Evolutionary conservation across 2,888 invertebrate genomes (phyloP).

Genomic region (Gymnocheta viridis): DNA sequence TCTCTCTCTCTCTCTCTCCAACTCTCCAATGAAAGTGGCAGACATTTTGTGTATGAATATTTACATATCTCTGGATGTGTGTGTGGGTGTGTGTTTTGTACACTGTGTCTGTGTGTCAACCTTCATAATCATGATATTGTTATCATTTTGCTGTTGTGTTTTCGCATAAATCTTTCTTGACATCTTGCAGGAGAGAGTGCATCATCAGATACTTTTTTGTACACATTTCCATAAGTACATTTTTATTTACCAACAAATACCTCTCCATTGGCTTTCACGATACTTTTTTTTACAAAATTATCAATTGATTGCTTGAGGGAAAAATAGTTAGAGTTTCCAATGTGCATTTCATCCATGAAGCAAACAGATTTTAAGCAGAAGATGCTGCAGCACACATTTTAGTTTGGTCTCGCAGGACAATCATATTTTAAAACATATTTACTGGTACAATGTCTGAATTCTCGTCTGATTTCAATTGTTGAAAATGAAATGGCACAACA

Average conservation of each 20-base stretch:
- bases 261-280: background rate
- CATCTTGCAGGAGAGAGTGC: background rate
- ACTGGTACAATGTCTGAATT: too few species aligned
- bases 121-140: constrained; percentile 64
- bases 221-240: background rate
- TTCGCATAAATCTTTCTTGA: constrained; percentile 8
- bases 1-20: background rate
- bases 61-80: background rate
- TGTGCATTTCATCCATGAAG: too few species aligned
- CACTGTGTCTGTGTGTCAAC: constrained; percentile 50
- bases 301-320: too few species aligned
- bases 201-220: background rate
- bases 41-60: background rate
- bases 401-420: too few species aligned
- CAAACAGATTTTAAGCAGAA: too few species aligned
- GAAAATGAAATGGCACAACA: too few species aligned
- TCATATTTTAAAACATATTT: too few species aligned
- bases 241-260: background rate
- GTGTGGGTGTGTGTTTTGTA: background rate
- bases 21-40: background rate
- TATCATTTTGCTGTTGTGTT: constrained; percentile 33
- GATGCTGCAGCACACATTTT: too few species aligned
- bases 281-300: too few species aligned
- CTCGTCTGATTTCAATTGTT: too few species aligned
- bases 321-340: too few species aligned